Conservation (phyloP, 2,888 invertebrate genomes). For the Folsomia manolachei region DNA sequence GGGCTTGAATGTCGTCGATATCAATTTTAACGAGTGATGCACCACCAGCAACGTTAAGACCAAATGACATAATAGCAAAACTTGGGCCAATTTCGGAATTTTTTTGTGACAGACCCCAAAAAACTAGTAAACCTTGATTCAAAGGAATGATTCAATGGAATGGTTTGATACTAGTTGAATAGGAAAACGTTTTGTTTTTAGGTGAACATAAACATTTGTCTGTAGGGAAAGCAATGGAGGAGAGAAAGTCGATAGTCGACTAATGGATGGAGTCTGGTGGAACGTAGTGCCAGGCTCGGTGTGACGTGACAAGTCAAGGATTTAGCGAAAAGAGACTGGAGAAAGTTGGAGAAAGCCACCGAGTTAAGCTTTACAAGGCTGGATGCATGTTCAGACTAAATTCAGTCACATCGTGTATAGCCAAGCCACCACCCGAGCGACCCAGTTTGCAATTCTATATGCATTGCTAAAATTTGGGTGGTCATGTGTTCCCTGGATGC, state of each 20-base stretch:
- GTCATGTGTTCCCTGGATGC: no score
- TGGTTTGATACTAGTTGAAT: no score
- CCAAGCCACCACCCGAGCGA: background rate
- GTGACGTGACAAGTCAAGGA: no score
- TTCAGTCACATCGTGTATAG: background rate
- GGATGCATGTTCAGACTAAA: background rate
- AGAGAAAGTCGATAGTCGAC: background rate
- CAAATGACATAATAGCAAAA: constrained; percentile 9
- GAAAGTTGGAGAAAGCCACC: background rate
- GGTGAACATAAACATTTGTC: no score
- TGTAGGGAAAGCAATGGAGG: background rate
- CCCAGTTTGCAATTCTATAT: background rate
- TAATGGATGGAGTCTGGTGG: background rate
- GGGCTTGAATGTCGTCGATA: background rate
- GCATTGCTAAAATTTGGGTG: no score
- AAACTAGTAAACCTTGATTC: no score
- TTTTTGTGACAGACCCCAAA: no score
- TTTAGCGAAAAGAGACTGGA: background rate
- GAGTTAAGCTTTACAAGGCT: background rate
- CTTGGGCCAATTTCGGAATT: background rate
- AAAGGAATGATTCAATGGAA: no score
- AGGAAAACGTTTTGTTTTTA: no score
- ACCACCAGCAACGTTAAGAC: background rate
- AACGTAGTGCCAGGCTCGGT: no score
- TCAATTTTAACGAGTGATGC: background rate